Percentiles rank a stretch among this genome's conserved stretches.
These are phyloP conservation scores for Koerneria pararmatus DNA, from an alignment of 2,888 invertebrate species.

Conservation along the genomic window DNA sequence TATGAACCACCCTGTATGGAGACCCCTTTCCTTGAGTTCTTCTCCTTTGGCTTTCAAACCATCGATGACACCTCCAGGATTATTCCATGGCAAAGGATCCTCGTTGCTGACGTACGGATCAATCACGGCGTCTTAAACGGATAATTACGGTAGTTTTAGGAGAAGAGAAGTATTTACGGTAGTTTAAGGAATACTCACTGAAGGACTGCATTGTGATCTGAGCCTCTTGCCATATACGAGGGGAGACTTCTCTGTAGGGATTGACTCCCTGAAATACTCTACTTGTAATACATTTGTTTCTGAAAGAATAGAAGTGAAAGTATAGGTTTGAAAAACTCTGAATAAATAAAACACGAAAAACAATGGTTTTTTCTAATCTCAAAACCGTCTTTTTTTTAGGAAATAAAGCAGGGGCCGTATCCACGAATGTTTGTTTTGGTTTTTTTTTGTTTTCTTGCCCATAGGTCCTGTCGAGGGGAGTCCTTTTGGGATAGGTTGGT, in stretches of 20 bases:
- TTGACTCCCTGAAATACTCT: conserved; percentile 32
- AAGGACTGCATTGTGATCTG: conserved; percentile 52
- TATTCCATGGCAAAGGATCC: conserved; percentile 25
- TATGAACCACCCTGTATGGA: too few species aligned
- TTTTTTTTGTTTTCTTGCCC: too few species aligned
- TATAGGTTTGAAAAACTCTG: too few species aligned
- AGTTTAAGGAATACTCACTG: conserved; percentile 33
- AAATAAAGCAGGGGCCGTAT: too few species aligned
- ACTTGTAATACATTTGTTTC: neutral
- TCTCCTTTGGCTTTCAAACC: conserved; percentile 22
- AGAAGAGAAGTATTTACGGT: neutral
- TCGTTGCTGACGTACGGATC: conserved; percentile 35
- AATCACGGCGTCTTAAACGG: conserved; percentile 42
- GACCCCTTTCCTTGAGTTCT: too few species aligned
- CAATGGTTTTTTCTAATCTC: too few species aligned
- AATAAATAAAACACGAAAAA: too few species aligned
- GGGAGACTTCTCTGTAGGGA: conserved; percentile 49
- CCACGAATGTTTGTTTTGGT: too few species aligned
- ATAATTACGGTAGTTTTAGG: neutral
- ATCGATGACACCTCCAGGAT: conserved; percentile 17
- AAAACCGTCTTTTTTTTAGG: too few species aligned
- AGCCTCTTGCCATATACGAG: conserved; percentile 51
- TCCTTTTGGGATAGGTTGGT: too few species aligned
- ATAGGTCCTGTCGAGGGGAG: too few species aligned
- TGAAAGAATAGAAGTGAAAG: too few species aligned